phyloP scores from a whole-genome alignment of 2,113 vertebrate species.

The Psettodes erumei region DNA sequence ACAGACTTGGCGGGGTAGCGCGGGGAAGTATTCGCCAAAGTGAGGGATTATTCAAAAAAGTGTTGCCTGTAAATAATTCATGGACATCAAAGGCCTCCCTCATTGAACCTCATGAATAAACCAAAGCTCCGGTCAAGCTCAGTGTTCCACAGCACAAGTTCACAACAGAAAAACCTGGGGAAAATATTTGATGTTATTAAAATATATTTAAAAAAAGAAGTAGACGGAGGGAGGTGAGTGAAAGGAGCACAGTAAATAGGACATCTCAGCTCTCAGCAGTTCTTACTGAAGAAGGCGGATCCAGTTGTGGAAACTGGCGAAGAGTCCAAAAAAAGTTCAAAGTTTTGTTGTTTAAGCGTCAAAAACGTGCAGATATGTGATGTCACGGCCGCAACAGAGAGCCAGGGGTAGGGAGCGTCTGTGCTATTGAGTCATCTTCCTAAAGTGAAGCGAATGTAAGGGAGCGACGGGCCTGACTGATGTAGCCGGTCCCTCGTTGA shows the following conservation, averaged over 20 bases:
- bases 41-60: constrained; percentile 60
- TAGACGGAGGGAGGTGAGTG: constrained; percentile 1
- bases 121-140: constrained; percentile 69
- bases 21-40: constrained; percentile 62
- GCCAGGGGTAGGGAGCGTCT: not conserved
- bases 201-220: constrained; percentile 53
- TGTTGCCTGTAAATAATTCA: constrained; percentile 77
- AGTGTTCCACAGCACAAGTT: constrained; percentile 54
- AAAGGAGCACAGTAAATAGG: constrained; percentile 30
- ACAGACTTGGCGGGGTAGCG: constrained; percentile 16
- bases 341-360: constrained; percentile 36
- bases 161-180: constrained; percentile 52
- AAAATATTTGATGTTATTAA: constrained; percentile 55
- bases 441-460: constrained; percentile 34
- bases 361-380: not conserved
- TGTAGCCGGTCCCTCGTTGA: constrained; percentile 65
- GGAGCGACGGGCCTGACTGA: constrained; percentile 51
- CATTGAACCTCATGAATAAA: constrained; percentile 81
- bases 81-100: constrained; percentile 77
- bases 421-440: not conserved
- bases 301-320: constrained; percentile 35
- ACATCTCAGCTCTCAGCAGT: constrained; percentile 30
- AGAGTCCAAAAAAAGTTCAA: constrained; percentile 30
- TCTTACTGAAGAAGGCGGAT: constrained; percentile 14
- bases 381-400: not conserved